These are phyloP conservation scores for Euwallacea similis DNA, from an alignment of 1,140 invertebrate species.

Conservation along the genomic window DNA sequence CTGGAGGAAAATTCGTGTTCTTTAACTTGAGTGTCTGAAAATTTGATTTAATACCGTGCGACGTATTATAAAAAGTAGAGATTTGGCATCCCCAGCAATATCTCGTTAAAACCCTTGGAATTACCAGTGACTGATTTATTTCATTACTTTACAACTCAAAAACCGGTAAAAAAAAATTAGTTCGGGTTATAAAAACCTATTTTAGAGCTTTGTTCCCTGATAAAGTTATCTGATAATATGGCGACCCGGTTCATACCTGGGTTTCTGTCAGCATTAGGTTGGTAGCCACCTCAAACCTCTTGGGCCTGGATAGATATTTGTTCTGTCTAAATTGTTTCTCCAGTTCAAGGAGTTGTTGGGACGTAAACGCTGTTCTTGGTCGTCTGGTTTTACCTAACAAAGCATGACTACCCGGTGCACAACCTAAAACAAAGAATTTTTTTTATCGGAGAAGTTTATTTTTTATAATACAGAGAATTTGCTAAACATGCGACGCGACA, in stretches of 20 bases:
- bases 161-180: not conserved
- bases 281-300: slow-evolving; percentile 97
- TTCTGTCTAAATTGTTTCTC: slow-evolving; percentile 99
- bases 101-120: too few relatives aligned
- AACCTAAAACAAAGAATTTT: slow-evolving; percentile 40
- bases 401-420: slow-evolving; percentile 61
- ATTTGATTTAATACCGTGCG: too few relatives aligned
- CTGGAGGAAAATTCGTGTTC: too few relatives aligned
- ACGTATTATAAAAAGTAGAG: too few relatives aligned
- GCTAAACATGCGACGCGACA: too few relatives aligned
- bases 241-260: slow-evolving; percentile 73
- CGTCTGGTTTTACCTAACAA: slow-evolving; percentile 92
- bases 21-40: too few relatives aligned
- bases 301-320: slow-evolving; percentile 97
- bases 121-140: too few relatives aligned
- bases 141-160: not conserved
- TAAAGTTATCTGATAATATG: too few relatives aligned
- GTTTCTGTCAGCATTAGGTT: slow-evolving; percentile 97
- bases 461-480: too few relatives aligned
- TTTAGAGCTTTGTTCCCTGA: too few relatives aligned
- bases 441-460: too few relatives aligned
- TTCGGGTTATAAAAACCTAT: not conserved
- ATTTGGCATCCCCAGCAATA: too few relatives aligned
- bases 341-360: slow-evolving; percentile 94
- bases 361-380: slow-evolving; percentile 96